Evolutionary conservation across 2,888 invertebrate species (phyloP).

Genomic region (Trypoxylon attenuatum): DNA sequence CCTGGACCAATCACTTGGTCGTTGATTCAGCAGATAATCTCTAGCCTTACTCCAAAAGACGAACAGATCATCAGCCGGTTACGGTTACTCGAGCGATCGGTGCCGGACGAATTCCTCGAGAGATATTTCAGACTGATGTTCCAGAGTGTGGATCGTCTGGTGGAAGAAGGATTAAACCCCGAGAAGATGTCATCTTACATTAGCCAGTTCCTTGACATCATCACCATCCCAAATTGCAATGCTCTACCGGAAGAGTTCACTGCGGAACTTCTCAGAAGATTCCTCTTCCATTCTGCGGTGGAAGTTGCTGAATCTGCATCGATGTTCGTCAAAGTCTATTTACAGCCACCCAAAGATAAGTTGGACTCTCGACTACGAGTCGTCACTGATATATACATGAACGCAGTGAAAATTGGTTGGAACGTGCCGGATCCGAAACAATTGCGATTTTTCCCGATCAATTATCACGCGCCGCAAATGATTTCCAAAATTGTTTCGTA

Average conservation of each 20-base stretch:
- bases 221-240: slow-evolving; percentile 22
- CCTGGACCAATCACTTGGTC: slow-evolving; percentile 48
- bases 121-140: slow-evolving; percentile 43
- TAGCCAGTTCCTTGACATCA: background rate
- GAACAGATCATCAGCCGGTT: slow-evolving; percentile 13
- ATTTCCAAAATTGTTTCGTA: background rate
- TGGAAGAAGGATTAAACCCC: background rate
- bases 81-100: background rate
- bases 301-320: rapidly evolving
- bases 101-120: slow-evolving; percentile 46
- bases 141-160: slow-evolving; percentile 29
- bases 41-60: slow-evolving; percentile 42
- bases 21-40: slow-evolving; percentile 39
- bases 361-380: slow-evolving; percentile 32
- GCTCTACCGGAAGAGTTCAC: slow-evolving; percentile 53
- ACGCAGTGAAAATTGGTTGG: slow-evolving; percentile 39
- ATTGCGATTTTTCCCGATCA: slow-evolving; percentile 34
- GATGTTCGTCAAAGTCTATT: background rate
- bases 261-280: slow-evolving; percentile 48
- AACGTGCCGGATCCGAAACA: slow-evolving; percentile 20
- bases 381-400: slow-evolving; percentile 26
- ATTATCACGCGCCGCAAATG: slow-evolving; percentile 20
- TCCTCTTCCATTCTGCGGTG: slow-evolving; percentile 30
- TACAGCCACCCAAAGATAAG: slow-evolving; percentile 7
- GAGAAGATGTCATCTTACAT: rapidly evolving